Percentiles rank a stretch among this genome's conserved stretches.
phyloP scores from a whole-genome alignment of 2,113 vertebrate species.

The Nerophis ophidion region DNA sequence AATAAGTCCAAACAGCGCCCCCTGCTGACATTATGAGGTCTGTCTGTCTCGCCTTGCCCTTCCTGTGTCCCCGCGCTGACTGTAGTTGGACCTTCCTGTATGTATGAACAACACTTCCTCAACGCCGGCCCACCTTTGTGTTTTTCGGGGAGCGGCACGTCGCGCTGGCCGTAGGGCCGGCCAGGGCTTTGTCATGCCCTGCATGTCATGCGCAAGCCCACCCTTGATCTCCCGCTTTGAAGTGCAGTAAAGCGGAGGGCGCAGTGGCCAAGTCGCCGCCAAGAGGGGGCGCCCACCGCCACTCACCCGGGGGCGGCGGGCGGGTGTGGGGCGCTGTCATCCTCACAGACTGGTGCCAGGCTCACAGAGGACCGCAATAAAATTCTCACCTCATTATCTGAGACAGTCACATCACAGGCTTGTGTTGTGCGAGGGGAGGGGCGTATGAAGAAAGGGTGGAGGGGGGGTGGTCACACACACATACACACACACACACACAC shows the following conservation, averaged over 20 bases:
- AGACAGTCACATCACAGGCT: conserved; percentile 70
- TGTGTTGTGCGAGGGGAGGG: conserved; percentile 56
- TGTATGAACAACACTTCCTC: conserved; percentile 57
- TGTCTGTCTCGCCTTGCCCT: conserved; percentile 41
- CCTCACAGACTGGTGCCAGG: conserved; percentile 61
- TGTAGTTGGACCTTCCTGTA: conserved; percentile 63
- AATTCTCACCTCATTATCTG: conserved; percentile 77
- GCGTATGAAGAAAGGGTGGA: conserved; percentile 46
- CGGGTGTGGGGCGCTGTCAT: conserved; percentile 4
- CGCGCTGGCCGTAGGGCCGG: conserved; percentile 58
- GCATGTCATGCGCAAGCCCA: conserved; percentile 67
- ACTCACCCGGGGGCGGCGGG: neutral
- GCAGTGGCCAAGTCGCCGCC: conserved; percentile 12
- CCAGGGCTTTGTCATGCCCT: conserved; percentile 72
- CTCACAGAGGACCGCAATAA: conserved; percentile 65
- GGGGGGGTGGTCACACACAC: too few species aligned
- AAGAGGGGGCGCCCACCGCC: conserved; percentile 67
- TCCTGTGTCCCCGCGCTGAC: conserved; percentile 37
- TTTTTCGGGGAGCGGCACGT: conserved; percentile 38
- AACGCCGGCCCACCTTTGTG: conserved; percentile 58
- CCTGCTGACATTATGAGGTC: conserved; percentile 37
- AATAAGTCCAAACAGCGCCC: too few species aligned
- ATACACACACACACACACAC: too few species aligned
- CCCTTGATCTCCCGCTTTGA: conserved; percentile 76
- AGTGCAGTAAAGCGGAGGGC: conserved; percentile 37